Evolutionary conservation across 2,797 vertebrate genomes (phyloP).

Genomic region (Lacerta bilineata): DNA sequence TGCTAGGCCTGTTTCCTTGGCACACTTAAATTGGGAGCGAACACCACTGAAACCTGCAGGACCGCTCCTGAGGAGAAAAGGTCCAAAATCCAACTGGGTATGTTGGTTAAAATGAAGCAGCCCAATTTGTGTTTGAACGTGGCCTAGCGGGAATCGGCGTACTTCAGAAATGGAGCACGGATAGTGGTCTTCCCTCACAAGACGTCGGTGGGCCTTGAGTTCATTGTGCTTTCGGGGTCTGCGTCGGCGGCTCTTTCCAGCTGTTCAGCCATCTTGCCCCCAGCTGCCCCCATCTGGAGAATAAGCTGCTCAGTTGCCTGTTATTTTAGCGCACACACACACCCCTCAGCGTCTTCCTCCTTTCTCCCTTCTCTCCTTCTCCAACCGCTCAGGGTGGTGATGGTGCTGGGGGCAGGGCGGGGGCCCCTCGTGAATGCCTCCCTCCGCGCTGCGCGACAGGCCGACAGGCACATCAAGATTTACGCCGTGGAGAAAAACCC

Average conservation of each 20-base stretch:
- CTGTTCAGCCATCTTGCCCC: neutral
- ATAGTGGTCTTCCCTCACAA: neutral
- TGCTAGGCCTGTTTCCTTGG: neutral
- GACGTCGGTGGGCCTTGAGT: neutral
- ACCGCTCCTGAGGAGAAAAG: neutral
- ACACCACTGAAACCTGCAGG: neutral
- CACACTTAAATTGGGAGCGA: neutral
- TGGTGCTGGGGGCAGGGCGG: constrained; percentile 93
- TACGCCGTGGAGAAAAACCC: constrained; percentile 96
- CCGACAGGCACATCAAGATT: constrained; percentile 86
- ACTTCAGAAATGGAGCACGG: neutral
- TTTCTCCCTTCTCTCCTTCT: neutral
- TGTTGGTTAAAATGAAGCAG: neutral
- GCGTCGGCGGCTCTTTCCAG: neutral
- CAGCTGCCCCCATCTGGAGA: too few species aligned
- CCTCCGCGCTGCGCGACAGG: constrained; percentile 89
- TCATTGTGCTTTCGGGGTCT: neutral
- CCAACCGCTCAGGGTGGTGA: constrained; percentile 83
- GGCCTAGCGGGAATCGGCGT: neutral
- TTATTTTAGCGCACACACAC: neutral
- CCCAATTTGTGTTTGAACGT: neutral
- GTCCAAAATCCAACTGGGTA: neutral
- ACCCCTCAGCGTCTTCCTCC: neutral
- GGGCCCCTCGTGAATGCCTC: constrained; percentile 93
- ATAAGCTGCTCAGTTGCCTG: neutral